Percentiles rank a stretch among this genome's conserved stretches.
phyloP scores from a whole-genome alignment of 2,888 invertebrate genomes.

The Fragum sueziense region DNA sequence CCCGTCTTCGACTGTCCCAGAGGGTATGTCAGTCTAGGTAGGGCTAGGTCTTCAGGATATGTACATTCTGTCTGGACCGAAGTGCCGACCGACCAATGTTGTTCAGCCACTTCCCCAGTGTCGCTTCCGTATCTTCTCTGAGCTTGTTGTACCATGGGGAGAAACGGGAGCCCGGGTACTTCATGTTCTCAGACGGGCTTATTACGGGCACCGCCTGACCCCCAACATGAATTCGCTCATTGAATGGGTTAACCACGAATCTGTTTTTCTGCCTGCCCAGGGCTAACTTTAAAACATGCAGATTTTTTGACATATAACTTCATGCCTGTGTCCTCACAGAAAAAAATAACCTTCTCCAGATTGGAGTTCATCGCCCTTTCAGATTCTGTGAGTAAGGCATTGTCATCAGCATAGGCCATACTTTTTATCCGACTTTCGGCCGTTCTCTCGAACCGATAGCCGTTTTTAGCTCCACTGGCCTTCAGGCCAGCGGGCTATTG shows the following conservation, averaged over 20 bases:
- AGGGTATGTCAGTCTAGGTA: conserved; percentile 16
- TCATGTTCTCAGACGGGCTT: not conserved
- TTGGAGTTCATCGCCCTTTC: conserved; percentile 28
- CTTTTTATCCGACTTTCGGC: not conserved
- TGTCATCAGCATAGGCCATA: conserved; percentile 40
- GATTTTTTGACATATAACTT: conserved; percentile 36
- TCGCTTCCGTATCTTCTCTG: not conserved
- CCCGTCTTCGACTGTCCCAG: conserved; percentile 16
- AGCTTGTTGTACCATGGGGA: not conserved
- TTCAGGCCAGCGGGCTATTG: no score
- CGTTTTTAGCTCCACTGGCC: no score
- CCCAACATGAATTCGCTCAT: not conserved
- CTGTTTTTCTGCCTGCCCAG: not conserved
- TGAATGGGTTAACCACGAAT: not conserved
- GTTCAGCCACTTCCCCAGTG: not conserved
- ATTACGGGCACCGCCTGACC: not conserved
- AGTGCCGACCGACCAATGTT: not conserved
- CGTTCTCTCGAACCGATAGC: conserved; percentile 28
- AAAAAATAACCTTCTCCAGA: conserved; percentile 16
- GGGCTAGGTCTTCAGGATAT: conserved; percentile 29
- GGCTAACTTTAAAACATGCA: not conserved
- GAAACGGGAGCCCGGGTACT: not conserved
- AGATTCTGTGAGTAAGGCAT: conserved; percentile 22
- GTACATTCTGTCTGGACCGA: conserved; percentile 38
- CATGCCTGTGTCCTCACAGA: conserved; percentile 41